Conservation (phyloP, 2,888 invertebrate genomes). For the Caenorhabditis uteleia region DNA sequence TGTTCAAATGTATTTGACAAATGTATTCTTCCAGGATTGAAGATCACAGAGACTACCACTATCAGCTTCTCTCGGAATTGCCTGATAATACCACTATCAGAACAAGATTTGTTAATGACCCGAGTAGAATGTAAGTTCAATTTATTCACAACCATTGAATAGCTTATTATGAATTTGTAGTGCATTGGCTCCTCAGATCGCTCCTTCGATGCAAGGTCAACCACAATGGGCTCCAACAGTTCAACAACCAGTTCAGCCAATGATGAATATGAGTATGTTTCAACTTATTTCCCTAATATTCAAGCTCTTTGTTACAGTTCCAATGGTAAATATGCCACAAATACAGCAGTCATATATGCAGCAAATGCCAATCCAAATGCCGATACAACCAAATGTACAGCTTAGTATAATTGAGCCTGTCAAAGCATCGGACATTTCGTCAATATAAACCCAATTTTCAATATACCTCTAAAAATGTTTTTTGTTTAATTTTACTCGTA, state of each 20-base stretch:
- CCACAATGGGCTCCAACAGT: background rate
- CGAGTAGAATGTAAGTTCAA: slow-evolving; percentile 18
- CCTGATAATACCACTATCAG: slow-evolving; percentile 28
- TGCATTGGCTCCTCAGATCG: background rate
- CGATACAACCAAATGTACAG: slow-evolving; percentile 3
- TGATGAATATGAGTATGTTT: slow-evolving; percentile 3
- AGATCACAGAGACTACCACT: slow-evolving; percentile 35
- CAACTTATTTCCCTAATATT: too few species aligned
- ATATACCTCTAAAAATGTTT: too few species aligned
- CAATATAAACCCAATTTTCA: too few species aligned
- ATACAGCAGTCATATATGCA: background rate
- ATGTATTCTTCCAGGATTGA: slow-evolving; percentile 25
- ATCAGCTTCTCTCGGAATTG: slow-evolving; percentile 25
- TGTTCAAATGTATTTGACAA: background rate
- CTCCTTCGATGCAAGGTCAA: too few species aligned
- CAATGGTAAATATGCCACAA: slow-evolving; percentile 3
- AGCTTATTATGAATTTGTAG: background rate
- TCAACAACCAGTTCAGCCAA: background rate
- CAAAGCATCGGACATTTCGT: background rate
- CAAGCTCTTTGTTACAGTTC: background rate
- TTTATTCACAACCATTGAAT: background rate
- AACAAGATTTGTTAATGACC: slow-evolving; percentile 34
- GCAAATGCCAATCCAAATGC: background rate
- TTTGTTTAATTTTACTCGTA: background rate
- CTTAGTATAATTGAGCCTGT: slow-evolving; percentile 1